Base-by-base conservation (phyloP, 1,140 invertebrate species). In the Ladona fulva region DNA sequence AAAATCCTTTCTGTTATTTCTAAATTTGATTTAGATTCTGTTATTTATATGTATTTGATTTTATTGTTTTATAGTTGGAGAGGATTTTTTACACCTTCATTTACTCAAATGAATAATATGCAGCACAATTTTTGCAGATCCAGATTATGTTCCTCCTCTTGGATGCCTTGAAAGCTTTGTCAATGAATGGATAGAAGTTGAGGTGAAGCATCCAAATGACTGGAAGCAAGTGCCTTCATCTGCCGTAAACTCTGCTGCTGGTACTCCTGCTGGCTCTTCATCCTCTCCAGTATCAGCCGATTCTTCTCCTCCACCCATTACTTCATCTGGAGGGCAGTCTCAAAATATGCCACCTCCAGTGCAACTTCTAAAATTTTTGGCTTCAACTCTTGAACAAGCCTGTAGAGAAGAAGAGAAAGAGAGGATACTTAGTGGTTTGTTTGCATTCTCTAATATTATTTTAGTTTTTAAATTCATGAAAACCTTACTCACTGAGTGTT, bases 111-210 rank as follows among this genome's bases (percentile, higher is more conserved):
- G n/a, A n/a, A n/a, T n/a, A n/a, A n/a, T n/a, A n/a, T n/a, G n/a
- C n/a, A n/a, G n/a, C n/a, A n/a, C n/a, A n/a, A n/a, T n/a, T n/a
- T n/a, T 81, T 81, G 74, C 78, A 85, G 85, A 82, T 79, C 82
- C 83, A 80, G 91, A 93, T 80, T 89, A 90, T 82, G 88, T 89
- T 25, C 86, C 88, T 76, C 91, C 90, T 3, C 82, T 66, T 66
- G 52, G 52, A 22, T 66, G 52, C 14, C 52, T 19, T 66, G 52
- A 66, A 12, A 91, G 90, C 80, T 96, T 96, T 83, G 92, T 95
- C 82, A 94, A 95, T 82, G 94, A 96, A 82, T 97, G 94, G 93
- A 89, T 95, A 81, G 94, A 96, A 85, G 91, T 96, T 0, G 93
- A 94, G 84, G 89, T 95, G 11, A 86, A 89, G 79, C 86, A 89